A percentile compares a stretch with the other conserved stretches of the same genome.
Conservation (phyloP, 1,140 invertebrate species). For the Tetragonula clypearis region DNA sequence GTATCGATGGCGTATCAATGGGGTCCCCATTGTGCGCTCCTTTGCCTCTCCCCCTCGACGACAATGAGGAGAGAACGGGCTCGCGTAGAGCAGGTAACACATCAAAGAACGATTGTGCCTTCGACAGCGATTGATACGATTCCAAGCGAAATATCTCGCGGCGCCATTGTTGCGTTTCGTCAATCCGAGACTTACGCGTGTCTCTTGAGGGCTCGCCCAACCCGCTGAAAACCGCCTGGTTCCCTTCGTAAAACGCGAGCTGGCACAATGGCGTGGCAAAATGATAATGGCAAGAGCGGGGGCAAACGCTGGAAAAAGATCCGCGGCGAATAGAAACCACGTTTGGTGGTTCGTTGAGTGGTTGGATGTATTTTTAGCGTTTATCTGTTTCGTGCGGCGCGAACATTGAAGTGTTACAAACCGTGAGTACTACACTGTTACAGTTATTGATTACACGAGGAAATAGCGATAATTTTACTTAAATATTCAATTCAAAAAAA, state of each 20-base stretch:
- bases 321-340: background rate
- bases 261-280: conserved; percentile 37
- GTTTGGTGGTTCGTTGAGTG: background rate
- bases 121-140: conserved; percentile 69
- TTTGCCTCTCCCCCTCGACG: background rate
- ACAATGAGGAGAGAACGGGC: conserved; percentile 36
- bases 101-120: conserved; percentile 57
- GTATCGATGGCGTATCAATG: conserved; percentile 67
- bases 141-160: conserved; percentile 60
- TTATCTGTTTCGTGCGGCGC: background rate
- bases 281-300: conserved; percentile 44
- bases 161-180: conserved; percentile 57
- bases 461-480: no score
- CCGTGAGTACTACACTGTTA: no score
- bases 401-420: no score
- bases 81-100: conserved; percentile 57
- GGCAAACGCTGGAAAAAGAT: conserved; percentile 41
- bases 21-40: conserved; percentile 47
- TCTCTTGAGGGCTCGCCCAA: conserved; percentile 29
- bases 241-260: conserved; percentile 29
- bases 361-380: background rate
- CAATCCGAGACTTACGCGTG: conserved; percentile 56
- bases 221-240: conserved; percentile 35
- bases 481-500: background rate
- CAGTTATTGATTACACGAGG: no score